Base-by-base conservation (phyloP, 2,888 invertebrate species). In the Hydropsyche betteni region DNA sequence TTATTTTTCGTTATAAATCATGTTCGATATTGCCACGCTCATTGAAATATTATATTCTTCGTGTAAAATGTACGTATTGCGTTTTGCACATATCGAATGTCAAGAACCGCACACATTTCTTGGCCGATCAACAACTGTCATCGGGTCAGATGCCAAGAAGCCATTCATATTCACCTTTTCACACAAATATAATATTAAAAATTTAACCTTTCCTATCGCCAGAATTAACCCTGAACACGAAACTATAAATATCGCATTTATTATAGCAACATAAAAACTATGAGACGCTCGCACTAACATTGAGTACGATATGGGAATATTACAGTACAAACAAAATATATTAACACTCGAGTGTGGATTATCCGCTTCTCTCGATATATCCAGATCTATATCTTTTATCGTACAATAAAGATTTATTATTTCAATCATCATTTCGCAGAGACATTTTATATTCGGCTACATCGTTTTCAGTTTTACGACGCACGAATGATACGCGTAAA, bases 361-460 rank as follows among this genome's bases (percentile, higher is more conserved):
- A 77, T 75, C 74, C 68, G 44, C 44, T 10, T 44, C 44, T 44
- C 44, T 44, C 44, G 3, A 44, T 44, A 44, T 44, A 44, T 10
- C 44, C 44, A 44, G 74, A 76, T 76, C 75, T 75, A 44, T 44
- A 34, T 64, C 64, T 64, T 64, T 64, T 75, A 76, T 78, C 75
- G 70, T 75, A 76, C 64, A 55, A 78, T 64, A 78, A 78, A 76
- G 78, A 76, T 78, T 78, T 78, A 78, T 78, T 78, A 78, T 76
- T 78, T 76, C 78, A 78, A 78, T 78, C 78, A 78, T 78, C 78
- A 75, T 78, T 78, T 64, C 74, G 73, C 73, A 73, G 58, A 73
- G 75, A 69, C 73, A 74, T 78, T 77, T 78, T 78, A 78, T 76
- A 76, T 76, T 72, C 74, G 68, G 70, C 75, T 76, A 76, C 78